A percentile compares a stretch with the other conserved stretches of the same genome.
Conservation (phyloP, 1,140 invertebrate species). For the Drosophila albomicans region DNA sequence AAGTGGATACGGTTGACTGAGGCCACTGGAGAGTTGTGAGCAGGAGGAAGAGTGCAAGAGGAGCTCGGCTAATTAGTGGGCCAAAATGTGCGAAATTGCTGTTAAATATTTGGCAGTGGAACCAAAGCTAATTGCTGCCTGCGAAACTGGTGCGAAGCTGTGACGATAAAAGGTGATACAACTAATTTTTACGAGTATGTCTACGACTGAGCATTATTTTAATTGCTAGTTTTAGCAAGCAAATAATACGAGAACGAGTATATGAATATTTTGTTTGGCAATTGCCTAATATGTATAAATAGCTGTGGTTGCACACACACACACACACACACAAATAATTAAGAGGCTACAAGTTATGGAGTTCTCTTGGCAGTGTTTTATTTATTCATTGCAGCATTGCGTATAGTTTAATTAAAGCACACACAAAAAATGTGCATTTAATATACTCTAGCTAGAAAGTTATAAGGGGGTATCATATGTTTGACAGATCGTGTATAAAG, state of each 20-base stretch:
- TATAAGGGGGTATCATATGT: not conserved
- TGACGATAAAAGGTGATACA: slow-evolving; percentile 1
- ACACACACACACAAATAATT: not conserved
- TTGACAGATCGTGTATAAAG: not conserved
- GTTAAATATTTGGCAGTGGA: slow-evolving; percentile 53
- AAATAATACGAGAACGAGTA: not conserved
- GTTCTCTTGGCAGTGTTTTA: not conserved
- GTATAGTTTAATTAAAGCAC: slow-evolving; percentile 5
- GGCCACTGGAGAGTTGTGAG: slow-evolving; percentile 7
- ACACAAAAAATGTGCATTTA: not conserved
- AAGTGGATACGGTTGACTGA: slow-evolving; percentile 23
- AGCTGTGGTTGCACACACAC: not conserved
- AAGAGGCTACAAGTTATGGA: not conserved
- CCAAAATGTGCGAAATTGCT: slow-evolving; percentile 38
- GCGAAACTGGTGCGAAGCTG: not conserved
- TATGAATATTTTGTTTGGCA: not conserved
- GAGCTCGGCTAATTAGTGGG: slow-evolving; percentile 51
- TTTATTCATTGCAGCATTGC: not conserved
- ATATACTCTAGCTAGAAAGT: not conserved
- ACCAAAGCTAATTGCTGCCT: slow-evolving; percentile 1
- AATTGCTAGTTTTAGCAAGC: not conserved
- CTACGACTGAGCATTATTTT: not conserved
- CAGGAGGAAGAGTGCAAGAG: not conserved
- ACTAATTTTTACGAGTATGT: not conserved
- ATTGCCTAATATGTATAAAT: not conserved